These are phyloP conservation scores for Vanessa tameamea DNA, from an alignment of 1,140 invertebrate genomes.

Conservation along the genomic window DNA sequence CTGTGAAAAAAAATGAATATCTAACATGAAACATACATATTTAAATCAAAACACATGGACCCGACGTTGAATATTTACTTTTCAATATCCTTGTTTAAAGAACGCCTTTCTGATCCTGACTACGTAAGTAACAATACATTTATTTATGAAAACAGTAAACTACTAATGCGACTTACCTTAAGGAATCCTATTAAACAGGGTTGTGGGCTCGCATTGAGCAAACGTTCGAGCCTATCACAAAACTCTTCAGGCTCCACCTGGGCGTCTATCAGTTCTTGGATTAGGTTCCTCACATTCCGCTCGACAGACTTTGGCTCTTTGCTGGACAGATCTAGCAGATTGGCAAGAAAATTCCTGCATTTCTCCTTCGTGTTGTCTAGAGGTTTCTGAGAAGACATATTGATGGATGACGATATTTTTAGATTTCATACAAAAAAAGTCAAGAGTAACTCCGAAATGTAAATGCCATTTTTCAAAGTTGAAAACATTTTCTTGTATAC, in stretches of 20 bases:
- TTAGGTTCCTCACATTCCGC: conserved; percentile 95
- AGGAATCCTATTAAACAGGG: conserved; percentile 98
- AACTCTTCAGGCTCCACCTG: conserved; percentile 98
- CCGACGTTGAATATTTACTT: too few relatives aligned
- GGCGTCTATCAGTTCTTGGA: conserved; percentile 97
- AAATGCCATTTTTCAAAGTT: too few relatives aligned
- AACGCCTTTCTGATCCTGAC: too few relatives aligned
- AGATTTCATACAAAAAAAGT: too few relatives aligned
- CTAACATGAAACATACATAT: background rate
- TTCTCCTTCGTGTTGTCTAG: conserved; percentile 97
- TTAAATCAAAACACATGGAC: background rate
- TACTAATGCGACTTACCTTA: conserved; percentile 84
- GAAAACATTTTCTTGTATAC: too few relatives aligned
- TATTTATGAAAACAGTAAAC: background rate
- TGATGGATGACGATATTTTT: background rate
- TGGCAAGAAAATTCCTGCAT: conserved; percentile 98
- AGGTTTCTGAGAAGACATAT: conserved; percentile 57
- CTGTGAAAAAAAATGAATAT: conserved; percentile 79
- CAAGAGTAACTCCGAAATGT: too few relatives aligned
- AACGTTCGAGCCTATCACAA: conserved; percentile 94
- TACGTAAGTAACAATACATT: too few relatives aligned
- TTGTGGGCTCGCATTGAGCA: conserved; percentile 97
- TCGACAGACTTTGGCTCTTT: conserved; percentile 96
- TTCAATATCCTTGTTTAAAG: too few relatives aligned
- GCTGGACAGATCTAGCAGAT: conserved; percentile 96